Base-by-base conservation (phyloP, 2,113 vertebrate genomes). In the Meriones unguiculatus region DNA sequence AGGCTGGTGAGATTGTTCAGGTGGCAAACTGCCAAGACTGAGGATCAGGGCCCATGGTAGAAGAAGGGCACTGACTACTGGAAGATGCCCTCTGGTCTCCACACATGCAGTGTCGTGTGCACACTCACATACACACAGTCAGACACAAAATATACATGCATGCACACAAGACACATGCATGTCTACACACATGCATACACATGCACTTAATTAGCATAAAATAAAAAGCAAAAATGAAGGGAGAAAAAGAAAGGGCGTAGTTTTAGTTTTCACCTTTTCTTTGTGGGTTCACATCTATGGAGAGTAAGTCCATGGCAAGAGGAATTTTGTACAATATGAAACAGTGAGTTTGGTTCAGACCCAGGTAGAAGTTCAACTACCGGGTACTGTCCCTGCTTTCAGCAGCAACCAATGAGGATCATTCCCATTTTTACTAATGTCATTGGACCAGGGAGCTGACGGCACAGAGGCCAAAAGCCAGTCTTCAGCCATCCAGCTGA, bases 261-360 rank as follows among this genome's bases (percentile, higher is more conserved):
- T 96, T 97, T 91, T 70, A 90, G 52, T 89, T 6, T 96, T 91
- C 46, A 77, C 20, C 86, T 20, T 97, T 81, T 38, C 92, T 50
- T 80, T 46, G 4, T 46, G 52, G 7, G 32, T 73, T 96, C 65
- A 88, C 70, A 94, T 95, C 94, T 90, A 67, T n/a, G 17, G 38
- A 92, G 73, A 70, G 62, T 94, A 95, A 93, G 50, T 65, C 22
- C 59, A 32, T 38, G 41, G 76, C 17, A 69, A 77, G 88, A 95
- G 62, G 1, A 46, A 69, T 93, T 97, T 96, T 52, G 38, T 94
- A 88, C 70, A 96, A 69, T 75, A 9, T 25, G 64, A 41, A 65
- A 52, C 85, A 35, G 59, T 90, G 75, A 86, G 22, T 90, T 41
- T 85, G 38, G 67, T 73, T 97, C 76, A 76, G 80, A 78, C 75